Evolutionary conservation across 2,888 invertebrate genomes (phyloP), one percentile per base, ranked within the genome.

Genomic region (Coenonympha glycerion): DNA sequence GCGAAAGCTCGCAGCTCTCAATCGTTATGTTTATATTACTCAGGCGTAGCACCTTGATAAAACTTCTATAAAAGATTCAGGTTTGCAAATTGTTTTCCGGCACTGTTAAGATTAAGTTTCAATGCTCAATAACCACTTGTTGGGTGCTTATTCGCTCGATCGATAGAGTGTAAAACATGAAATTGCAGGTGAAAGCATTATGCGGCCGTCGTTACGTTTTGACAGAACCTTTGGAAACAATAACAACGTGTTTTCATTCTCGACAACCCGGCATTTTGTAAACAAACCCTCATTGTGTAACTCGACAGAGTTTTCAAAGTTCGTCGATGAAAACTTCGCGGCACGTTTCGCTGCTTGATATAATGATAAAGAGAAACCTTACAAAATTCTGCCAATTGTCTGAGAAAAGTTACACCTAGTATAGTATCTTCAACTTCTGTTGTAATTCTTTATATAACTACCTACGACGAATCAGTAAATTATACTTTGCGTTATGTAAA

Each of bases 81-180:
- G 56, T 65, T 63, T 64, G 78, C 66, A 78, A 82, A 84, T 79
- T 75, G 79, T 80, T 83, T 84, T 79, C 83, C 79, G 77, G 73
- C 71, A 76, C 71, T 68, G 78, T 80, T 80, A 76, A 80, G 79
- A 81, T 84, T 81, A 75, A 71, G 70, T 82, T 83, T 79, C 76
- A 78, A 81, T 78, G 68, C 70, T 69, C 76, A 71, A 80, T 82
- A 76, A 74, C 63, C 55, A 49, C 52, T 61, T 52, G 62, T 58
- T 52, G 58, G 52, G 55, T 40, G 58, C 55, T 52, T 56, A 57
- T 64, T 59, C 54, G 60, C 60, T 52, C 54, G 58, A 62, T 63
- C 65, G 62, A 68, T 68, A 54, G 64, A 52, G 56, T 57, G 62
- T 71, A 63, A 67, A 71, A 65, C 59, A 59, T 59, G 63, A 61